Evolutionary conservation across 2,113 vertebrate species (phyloP), one percentile per base, ranked within the genome.

Genomic region (Dascyllus trimaculatus): DNA sequence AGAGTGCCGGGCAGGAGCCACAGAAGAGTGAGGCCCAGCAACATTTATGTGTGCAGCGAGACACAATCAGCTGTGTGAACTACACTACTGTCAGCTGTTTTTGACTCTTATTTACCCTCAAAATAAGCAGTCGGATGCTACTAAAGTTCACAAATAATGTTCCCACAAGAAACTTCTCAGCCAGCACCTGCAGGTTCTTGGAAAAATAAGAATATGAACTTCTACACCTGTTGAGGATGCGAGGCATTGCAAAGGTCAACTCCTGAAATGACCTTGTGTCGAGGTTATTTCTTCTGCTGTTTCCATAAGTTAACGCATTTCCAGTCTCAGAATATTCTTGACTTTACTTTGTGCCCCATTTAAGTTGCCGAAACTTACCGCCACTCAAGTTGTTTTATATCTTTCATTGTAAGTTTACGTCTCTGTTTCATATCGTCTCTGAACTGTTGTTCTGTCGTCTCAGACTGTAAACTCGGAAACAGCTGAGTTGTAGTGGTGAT

Each of bases 1-100:
- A 93, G 86, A 89, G 90, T 95, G 79, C 94, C 95, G 2, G 94
- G 95, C 59, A 60, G 93, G 80, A 95, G 95, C 80, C 95, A 92
- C 18, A 87, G 96, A 63, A 91, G 94, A 77, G 95, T 96, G 74
- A 93, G 94, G 71, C 97, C 97, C 3, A 96, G 96, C 75, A 95
- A 96, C 26, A 91, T 95, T 72, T 96, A 95, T 0, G 91, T 96
- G 24, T 97, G 95, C 85, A 93, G 90, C 1, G 95, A 96, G 83
- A 95, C 89, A 11, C 96, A 96, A 83, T 96, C 96, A 1, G 81
- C 94, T 0, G 89, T 96, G 68, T 96, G 64, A 94, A 38, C 18
- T 21, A 57, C 21, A 26, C 17, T 15, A 14, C 18, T 45, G 21
- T 38, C 6, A 49, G 3, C 19, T 43, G n/a, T 22, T 75, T 58